A percentile compares a stretch with the other conserved stretches of the same genome.
phyloP scores from a whole-genome alignment of 2,888 invertebrate genomes.

The Zeuzera pyrina region DNA sequence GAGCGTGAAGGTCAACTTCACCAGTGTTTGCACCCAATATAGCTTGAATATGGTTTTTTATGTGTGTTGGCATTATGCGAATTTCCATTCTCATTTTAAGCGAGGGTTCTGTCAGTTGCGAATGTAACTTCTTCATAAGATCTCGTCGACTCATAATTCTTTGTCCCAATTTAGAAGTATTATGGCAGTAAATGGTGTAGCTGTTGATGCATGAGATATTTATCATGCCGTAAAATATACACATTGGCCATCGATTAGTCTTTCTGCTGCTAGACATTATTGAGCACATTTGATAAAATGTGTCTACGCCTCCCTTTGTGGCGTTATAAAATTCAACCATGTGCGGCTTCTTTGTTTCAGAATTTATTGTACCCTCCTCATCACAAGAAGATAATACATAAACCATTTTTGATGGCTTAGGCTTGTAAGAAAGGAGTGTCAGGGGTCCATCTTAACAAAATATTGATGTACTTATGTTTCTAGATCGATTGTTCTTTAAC shows the following conservation, averaged over 20 bases:
- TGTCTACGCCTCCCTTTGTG: constrained; percentile 20
- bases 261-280: constrained; percentile 16
- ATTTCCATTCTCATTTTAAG: constrained; percentile 5
- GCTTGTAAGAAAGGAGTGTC: constrained; percentile 24
- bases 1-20: too few relatives aligned
- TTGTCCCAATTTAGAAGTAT: constrained; percentile 9
- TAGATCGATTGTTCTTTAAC: constrained; percentile 15
- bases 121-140: constrained; percentile 9
- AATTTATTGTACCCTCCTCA: constrained; percentile 11
- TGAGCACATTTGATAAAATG: constrained; percentile 19
- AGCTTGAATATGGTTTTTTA: too few relatives aligned
- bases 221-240: constrained; percentile 8
- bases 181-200: constrained; percentile 14
- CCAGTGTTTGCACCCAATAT: too few relatives aligned
- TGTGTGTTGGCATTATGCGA: constrained; percentile 6
- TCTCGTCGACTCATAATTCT: constrained; percentile 13
- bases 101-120: constrained; percentile 6
- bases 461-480: constrained; percentile 22
- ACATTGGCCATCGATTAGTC: constrained; percentile 17
- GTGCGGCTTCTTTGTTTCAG: constrained; percentile 15
- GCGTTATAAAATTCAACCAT: constrained; percentile 20
- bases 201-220: constrained; percentile 18
- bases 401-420: constrained; percentile 20
- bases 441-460: constrained; percentile 21
- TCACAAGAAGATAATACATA: constrained; percentile 15